phyloP scores from a whole-genome alignment of 2,797 vertebrate genomes.

The Girardinus metallicus region DNA sequence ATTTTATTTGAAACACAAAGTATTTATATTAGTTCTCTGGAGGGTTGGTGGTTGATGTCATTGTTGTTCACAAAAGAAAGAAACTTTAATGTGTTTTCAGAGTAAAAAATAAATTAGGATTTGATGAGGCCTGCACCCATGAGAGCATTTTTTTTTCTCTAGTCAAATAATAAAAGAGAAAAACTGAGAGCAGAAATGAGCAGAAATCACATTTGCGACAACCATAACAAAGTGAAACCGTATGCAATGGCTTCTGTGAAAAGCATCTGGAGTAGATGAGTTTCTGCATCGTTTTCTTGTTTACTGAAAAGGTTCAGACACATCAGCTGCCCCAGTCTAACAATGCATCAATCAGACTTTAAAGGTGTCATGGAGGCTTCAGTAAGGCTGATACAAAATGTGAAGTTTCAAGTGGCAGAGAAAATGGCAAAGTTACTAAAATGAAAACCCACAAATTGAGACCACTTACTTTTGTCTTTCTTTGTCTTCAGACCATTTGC shows the following conservation, averaged over 20 bases:
- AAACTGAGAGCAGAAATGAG: constrained; percentile 15
- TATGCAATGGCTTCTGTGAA: constrained; percentile 23
- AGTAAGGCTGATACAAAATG: constrained; percentile 5
- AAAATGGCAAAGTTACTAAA: neutral
- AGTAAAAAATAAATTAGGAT: neutral
- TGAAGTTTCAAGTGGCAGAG: neutral
- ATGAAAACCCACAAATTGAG: neutral
- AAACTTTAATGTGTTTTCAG: neutral
- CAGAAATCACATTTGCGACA: constrained; percentile 14
- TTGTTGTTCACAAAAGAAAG: neutral
- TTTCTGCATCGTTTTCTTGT: constrained; percentile 61
- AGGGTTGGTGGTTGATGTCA: neutral
- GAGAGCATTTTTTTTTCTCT: neutral
- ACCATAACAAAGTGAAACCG: constrained; percentile 27
- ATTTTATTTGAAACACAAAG: neutral
- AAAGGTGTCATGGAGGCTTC: neutral
- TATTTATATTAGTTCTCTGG: neutral
- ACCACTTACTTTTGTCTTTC: constrained; percentile 59
- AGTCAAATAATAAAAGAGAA: neutral
- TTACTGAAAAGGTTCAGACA: constrained; percentile 42
- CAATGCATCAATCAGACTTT: constrained; percentile 13
- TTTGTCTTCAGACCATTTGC: constrained; percentile 76
- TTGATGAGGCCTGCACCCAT: neutral
- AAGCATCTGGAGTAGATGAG: constrained; percentile 49
- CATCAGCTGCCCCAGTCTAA: neutral